Conservation (phyloP, 2,888 invertebrate genomes). For the Cerastoderma edule region DNA sequence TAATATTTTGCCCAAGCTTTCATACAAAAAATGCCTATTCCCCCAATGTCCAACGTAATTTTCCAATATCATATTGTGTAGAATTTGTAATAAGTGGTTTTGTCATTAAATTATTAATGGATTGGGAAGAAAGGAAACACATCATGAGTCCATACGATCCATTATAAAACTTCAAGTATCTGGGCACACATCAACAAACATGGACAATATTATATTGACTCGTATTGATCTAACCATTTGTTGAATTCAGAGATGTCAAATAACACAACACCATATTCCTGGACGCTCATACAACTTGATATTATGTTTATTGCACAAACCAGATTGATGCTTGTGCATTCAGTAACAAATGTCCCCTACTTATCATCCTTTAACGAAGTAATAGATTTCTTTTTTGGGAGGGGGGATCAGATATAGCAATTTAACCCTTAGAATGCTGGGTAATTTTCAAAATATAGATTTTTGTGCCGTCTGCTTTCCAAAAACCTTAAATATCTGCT, state of each 20-base stretch:
- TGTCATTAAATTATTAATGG: constrained; percentile 28
- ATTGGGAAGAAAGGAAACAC: neutral
- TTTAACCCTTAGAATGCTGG: too few species aligned
- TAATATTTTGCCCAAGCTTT: neutral
- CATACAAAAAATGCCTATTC: neutral
- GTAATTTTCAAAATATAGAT: too few species aligned
- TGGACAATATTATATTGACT: constrained; percentile 23
- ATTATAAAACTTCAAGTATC: constrained; percentile 22
- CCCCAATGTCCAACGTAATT: neutral
- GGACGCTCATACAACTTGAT: too few species aligned
- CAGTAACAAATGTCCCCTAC: too few species aligned
- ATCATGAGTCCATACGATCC: constrained; percentile 22
- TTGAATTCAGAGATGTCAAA: constrained; percentile 22
- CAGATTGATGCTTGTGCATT: too few species aligned
- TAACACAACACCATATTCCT: too few species aligned
- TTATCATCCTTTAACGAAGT: too few species aligned
- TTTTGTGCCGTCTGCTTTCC: too few species aligned
- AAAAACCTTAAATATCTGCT: too few species aligned
- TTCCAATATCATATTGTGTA: constrained; percentile 12
- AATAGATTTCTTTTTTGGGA: too few species aligned
- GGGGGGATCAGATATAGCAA: too few species aligned
- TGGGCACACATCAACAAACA: constrained; percentile 4
- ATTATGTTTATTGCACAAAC: too few species aligned
- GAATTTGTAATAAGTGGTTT: constrained; percentile 20
- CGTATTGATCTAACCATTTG: constrained; percentile 29